phyloP scores from a whole-genome alignment of 2,797 vertebrate species.

The Sternotherus odoratus region DNA sequence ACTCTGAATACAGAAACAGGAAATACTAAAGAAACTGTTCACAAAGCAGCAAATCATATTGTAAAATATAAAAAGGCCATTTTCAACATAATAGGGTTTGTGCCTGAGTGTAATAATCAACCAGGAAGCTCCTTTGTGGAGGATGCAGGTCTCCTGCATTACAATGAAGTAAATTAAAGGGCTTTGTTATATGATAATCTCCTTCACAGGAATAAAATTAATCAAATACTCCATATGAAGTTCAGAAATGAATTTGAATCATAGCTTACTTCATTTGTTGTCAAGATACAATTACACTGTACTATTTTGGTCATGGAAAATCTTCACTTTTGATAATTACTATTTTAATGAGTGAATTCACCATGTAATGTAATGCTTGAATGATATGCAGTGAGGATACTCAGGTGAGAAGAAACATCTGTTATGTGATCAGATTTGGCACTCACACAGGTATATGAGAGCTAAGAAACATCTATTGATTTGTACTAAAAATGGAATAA shows the following conservation, averaged over 20 bases:
- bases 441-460: fast-evolving
- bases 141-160: neutral
- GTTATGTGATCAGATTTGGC: neutral
- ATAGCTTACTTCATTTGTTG: neutral
- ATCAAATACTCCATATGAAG: neutral
- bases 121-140: neutral
- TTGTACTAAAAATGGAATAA: neutral
- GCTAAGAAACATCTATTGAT: neutral
- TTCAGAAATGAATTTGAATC: neutral
- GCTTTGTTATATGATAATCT: neutral
- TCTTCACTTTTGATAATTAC: neutral
- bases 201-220: constrained; percentile 8
- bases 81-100: neutral
- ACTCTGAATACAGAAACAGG: neutral
- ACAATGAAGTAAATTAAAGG: neutral
- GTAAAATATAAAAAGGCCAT: neutral
- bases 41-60: neutral
- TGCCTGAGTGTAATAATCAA: neutral
- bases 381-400: neutral
- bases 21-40: neutral
- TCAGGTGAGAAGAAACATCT: neutral
- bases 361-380: neutral
- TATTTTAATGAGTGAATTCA: neutral
- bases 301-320: neutral
- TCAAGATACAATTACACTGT: neutral